Evolutionary conservation across 2,797 vertebrate species (phyloP).

Genomic region (Leptodactylus fallax): DNA sequence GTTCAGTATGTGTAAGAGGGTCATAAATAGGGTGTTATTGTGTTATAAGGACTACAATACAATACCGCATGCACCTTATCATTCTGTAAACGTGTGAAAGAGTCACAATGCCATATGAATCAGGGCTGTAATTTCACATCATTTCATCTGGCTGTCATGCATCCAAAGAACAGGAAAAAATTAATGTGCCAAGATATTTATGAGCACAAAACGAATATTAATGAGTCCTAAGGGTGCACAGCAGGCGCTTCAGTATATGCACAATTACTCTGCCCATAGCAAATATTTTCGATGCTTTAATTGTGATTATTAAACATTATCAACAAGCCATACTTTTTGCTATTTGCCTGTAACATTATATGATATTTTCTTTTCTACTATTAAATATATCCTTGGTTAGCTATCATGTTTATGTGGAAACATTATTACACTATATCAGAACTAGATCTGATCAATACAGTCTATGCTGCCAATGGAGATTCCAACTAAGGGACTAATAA

Average conservation of each 20-base stretch:
- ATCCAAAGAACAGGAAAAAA: not conserved
- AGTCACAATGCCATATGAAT: not conserved
- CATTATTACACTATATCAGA: not conserved
- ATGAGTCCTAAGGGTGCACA: constrained; percentile 5
- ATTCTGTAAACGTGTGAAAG: not conserved
- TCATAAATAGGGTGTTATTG: not conserved
- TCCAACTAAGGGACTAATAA: too few species aligned
- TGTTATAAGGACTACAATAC: not conserved
- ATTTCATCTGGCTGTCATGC: constrained; percentile 11
- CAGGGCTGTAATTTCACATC: not conserved
- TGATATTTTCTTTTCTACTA: not conserved
- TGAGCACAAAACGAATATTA: constrained; percentile 25
- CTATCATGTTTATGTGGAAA: not conserved
- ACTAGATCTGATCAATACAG: not conserved
- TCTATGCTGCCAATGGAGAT: not conserved
- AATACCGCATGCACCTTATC: not conserved
- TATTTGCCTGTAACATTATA: not conserved
- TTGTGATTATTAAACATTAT: constrained; percentile 6
- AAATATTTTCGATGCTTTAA: not conserved
- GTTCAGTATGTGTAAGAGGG: not conserved
- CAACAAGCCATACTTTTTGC: not conserved
- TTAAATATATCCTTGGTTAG: not conserved
- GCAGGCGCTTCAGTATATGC: not conserved
- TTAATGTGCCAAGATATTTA: constrained; percentile 19
- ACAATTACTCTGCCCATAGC: not conserved